phyloP scores from a whole-genome alignment of 2,113 vertebrate species.

The Cathartes aura region DNA sequence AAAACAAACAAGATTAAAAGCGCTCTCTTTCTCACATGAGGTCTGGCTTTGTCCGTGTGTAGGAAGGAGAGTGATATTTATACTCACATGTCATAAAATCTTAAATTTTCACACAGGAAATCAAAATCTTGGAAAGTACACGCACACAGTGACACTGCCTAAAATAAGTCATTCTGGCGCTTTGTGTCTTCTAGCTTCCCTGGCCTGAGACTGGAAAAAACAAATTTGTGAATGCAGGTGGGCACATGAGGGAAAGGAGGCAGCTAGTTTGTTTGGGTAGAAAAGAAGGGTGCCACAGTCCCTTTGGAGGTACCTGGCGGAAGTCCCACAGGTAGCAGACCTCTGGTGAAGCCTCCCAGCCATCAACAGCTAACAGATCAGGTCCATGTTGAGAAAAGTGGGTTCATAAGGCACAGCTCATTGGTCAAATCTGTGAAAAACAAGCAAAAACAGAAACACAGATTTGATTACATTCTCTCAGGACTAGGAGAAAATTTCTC shows the following conservation, averaged over 20 bases:
- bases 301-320: background rate
- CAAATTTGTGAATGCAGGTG: background rate
- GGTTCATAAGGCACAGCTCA: background rate
- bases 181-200: background rate
- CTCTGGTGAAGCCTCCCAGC: background rate
- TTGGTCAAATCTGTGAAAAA: background rate
- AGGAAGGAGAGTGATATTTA: background rate
- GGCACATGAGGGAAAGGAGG: background rate
- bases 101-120: slow-evolving; percentile 13
- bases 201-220: background rate
- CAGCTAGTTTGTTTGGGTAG: background rate
- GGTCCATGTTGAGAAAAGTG: background rate
- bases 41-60: background rate
- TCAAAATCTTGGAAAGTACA: background rate
- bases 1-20: background rate
- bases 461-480: background rate
- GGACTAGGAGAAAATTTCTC: background rate
- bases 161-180: background rate
- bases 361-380: background rate
- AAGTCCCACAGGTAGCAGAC: background rate
- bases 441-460: background rate
- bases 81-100: background rate
- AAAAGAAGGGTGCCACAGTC: background rate
- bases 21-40: background rate
- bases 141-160: background rate